These are phyloP conservation scores for Halocynthia aurantium DNA, from an alignment of 23 tunicate species.

Conservation along the genomic window DNA sequence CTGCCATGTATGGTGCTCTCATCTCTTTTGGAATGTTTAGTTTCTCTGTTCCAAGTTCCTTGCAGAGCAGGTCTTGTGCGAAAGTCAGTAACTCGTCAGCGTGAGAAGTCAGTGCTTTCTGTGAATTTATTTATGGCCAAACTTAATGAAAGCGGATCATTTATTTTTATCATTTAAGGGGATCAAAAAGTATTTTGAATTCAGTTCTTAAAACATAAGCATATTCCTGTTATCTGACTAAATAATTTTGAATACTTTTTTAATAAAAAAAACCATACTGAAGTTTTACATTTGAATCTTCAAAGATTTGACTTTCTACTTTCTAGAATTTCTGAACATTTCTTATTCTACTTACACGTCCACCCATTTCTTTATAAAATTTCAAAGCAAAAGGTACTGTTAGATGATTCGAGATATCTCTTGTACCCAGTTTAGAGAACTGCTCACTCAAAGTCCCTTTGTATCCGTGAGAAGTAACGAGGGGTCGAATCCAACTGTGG, in stretches of 20 bases:
- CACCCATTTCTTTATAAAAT: conserved; percentile 62
- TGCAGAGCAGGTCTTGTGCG: conserved; percentile 44
- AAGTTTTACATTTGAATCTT: too few species aligned
- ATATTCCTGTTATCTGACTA: too few species aligned
- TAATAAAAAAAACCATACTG: too few species aligned
- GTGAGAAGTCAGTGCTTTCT: conserved; percentile 38
- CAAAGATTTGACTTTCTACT: too few species aligned
- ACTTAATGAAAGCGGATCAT: too few species aligned
- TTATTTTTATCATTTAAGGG: too few species aligned
- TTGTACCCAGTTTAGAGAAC: conserved; percentile 55
- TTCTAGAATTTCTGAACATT: too few species aligned
- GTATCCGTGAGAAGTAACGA: conserved; percentile 48
- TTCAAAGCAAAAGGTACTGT: conserved; percentile 43
- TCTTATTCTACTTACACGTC: conserved; percentile 28
- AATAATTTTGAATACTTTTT: too few species aligned
- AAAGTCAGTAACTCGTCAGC: conserved; percentile 35
- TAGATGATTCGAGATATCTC: conserved; percentile 47
- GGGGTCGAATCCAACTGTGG: conserved; percentile 34
- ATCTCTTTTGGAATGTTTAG: conserved; percentile 51
- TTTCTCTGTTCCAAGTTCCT: conserved; percentile 34
- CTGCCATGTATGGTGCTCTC: conserved; percentile 75
- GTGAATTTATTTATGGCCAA: not conserved
- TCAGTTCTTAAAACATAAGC: too few species aligned
- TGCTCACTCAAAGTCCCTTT: conserved; percentile 35
- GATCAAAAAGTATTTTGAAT: too few species aligned